Evolutionary conservation across 2,888 invertebrate species (phyloP), one percentile per base, ranked within the genome.

Genomic region (Vandiemenella viatica): DNA sequence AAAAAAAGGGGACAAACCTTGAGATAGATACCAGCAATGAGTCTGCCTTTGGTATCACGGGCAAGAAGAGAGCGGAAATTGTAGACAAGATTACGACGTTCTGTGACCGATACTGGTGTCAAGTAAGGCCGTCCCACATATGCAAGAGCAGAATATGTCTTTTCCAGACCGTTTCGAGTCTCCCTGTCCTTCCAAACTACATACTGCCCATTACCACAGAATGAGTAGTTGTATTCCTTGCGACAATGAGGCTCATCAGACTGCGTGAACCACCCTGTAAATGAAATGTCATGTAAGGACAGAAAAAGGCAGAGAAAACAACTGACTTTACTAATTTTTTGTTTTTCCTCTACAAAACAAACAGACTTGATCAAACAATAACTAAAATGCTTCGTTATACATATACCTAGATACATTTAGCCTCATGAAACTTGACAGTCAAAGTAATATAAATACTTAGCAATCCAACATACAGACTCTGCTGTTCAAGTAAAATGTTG

Each of bases 31-130:
- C 91, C 91, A 44, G 91, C 88, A 26, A 77, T 72, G 5, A 90
- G 74, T 57, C 83, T 80, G 44, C 90, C 90, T 59, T 88, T 88
- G 55, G 80, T 81, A 65, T 89, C 84, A 46, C 91, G 77, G 5
- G 85, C 77, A 46, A 91, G 69, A 45, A 90, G 72, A 5, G 64
- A 63, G 49, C 77, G 65, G 63, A 83, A 79, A 61, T 85, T 83
- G 71, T 90, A 91, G 18, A 86, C 83, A 59, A 91, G 68, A 65
- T 91, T 91, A 58, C 92, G 77, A 60, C 91, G 80, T 64, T 92
- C 91, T 0, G 91, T 88, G 21, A 91, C 85, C 63, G 81, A 82
- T 46, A 91, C 76, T 43, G 87, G 84, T 46, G 83, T 81, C 56
- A 83, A 70, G 63, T 86, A 90, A 5, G 87, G 80, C 61, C 78